These are phyloP conservation scores for Hydropotes inermis DNA, from an alignment of 2,113 vertebrate species.

Conservation along the genomic window DNA sequence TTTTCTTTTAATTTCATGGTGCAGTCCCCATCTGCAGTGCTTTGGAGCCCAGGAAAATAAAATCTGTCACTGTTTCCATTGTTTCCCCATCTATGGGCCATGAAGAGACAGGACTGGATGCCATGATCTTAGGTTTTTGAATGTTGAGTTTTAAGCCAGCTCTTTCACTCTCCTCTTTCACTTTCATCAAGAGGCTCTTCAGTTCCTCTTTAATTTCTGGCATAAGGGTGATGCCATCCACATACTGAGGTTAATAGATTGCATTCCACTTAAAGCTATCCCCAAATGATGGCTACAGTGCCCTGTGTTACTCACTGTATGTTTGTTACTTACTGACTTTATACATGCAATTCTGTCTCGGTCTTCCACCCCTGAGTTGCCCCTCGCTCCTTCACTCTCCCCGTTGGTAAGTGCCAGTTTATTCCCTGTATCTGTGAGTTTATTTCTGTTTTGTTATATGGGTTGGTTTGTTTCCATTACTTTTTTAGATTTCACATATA, in stretches of 20 bases:
- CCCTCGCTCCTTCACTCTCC: neutral
- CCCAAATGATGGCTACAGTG: neutral
- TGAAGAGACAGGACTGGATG: neutral
- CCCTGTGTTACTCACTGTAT: neutral
- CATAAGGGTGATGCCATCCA: neutral
- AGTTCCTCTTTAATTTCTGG: neutral
- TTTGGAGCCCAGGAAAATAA: neutral
- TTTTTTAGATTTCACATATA: neutral
- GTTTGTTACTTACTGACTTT: neutral
- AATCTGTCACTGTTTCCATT: neutral
- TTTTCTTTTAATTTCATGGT: neutral
- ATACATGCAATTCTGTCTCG: neutral
- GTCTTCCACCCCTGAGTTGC: neutral
- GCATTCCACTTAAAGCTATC: neutral
- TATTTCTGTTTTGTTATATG: neutral
- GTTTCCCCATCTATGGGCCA: neutral
- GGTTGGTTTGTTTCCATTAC: neutral
- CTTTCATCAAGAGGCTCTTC: neutral
- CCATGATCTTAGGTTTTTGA: neutral
- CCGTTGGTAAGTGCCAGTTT: neutral
- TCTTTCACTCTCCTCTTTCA: neutral
- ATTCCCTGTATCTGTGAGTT: neutral
- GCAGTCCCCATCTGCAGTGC: neutral
- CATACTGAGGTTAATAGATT: neutral
- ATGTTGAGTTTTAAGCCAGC: neutral